Percentiles rank a stretch among this genome's conserved stretches.
phyloP scores from a whole-genome alignment of 1,140 invertebrate species.

The Nasonia giraulti region DNA sequence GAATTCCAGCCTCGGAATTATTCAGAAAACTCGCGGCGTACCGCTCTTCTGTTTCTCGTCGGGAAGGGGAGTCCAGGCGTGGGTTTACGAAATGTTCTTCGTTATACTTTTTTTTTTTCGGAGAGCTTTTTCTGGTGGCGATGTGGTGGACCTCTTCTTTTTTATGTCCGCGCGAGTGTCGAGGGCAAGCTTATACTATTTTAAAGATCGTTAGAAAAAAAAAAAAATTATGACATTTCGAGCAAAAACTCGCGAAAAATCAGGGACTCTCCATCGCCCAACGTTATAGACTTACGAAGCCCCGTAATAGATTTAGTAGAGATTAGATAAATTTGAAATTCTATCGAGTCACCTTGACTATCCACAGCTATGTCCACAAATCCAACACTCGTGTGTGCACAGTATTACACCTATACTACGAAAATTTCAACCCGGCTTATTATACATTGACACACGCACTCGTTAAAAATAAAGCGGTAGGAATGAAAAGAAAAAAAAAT shows the following conservation, averaged over 20 bases:
- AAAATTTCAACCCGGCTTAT: too few species aligned
- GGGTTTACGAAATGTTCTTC: neutral
- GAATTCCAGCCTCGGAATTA: conserved; percentile 1
- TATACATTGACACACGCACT: neutral
- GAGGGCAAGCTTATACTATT: too few species aligned
- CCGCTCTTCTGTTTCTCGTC: too few species aligned
- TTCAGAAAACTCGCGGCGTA: neutral
- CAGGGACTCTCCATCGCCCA: neutral
- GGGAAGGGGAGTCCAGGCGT: neutral
- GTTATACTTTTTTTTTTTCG: neutral
- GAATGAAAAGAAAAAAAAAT: neutral
- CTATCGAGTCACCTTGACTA: neutral
- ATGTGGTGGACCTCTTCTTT: too few species aligned
- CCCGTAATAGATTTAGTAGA: neutral
- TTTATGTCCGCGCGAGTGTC: too few species aligned
- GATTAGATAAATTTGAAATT: neutral
- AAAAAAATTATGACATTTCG: too few species aligned
- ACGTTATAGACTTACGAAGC: too few species aligned
- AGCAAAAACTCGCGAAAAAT: too few species aligned
- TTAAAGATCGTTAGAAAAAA: too few species aligned
- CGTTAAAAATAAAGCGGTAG: neutral
- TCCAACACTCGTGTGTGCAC: too few species aligned
- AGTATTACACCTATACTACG: too few species aligned
- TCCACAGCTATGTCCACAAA: neutral
- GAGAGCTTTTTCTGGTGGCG: too few species aligned